phyloP scores from a whole-genome alignment of 2,113 vertebrate species.

The cattle (Bos taurus) region DNA sequence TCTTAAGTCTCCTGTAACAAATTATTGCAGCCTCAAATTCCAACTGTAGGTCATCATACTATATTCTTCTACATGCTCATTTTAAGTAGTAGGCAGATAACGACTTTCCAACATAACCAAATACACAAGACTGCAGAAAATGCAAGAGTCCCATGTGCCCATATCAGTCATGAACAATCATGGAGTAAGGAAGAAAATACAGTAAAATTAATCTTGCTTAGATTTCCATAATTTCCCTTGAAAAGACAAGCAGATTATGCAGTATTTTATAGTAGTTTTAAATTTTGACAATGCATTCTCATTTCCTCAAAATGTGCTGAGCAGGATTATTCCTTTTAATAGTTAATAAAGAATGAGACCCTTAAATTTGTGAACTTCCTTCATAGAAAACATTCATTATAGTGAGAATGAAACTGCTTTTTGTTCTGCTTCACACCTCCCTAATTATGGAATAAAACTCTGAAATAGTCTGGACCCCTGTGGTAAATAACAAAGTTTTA shows the following conservation, averaged over 20 bases:
- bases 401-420: not conserved
- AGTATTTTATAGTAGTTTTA: not conserved
- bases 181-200: not conserved
- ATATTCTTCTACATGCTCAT: not conserved
- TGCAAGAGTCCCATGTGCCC: not conserved
- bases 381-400: not conserved
- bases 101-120: not conserved
- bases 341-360: not conserved
- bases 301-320: not conserved
- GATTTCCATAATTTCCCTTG: not conserved
- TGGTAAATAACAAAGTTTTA: conserved; percentile 5
- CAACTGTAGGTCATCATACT: not conserved
- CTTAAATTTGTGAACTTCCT: not conserved
- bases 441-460: conserved; percentile 42
- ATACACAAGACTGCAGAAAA: not conserved
- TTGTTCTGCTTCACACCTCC: not conserved
- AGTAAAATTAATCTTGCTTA: not conserved
- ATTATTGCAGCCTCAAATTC: not conserved
- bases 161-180: not conserved
- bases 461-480: not conserved
- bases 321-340: not conserved
- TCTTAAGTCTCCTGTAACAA: not conserved
- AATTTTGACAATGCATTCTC: not conserved
- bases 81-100: not conserved
- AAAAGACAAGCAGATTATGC: not conserved